Conservation (phyloP, 2,797 vertebrate genomes). For the Chelmon rostratus region DNA sequence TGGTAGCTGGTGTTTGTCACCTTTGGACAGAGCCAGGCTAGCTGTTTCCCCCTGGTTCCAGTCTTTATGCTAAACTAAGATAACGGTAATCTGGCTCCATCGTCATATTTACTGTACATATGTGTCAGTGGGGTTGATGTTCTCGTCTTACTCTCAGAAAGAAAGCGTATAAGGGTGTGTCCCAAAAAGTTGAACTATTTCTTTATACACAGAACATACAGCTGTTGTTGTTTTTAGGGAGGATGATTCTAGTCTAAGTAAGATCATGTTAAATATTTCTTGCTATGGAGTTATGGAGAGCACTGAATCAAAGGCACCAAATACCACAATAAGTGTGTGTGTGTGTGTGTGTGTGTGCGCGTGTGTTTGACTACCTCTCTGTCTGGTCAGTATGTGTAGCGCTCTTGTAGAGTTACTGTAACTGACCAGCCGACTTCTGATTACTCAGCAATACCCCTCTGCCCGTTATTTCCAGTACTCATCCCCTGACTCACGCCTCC, state of each 20-base stretch:
- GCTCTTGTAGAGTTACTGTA: slow-evolving; percentile 80
- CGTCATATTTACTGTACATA: neutral
- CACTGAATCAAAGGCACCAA: slow-evolving; percentile 35
- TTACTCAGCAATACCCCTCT: slow-evolving; percentile 78
- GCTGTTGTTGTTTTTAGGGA: neutral
- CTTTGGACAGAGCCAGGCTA: neutral
- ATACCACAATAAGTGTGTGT: slow-evolving; percentile 41
- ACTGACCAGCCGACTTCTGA: slow-evolving; percentile 62
- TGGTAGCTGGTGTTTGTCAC: neutral
- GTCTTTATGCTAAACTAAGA: no score
- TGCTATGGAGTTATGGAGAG: slow-evolving; percentile 9
- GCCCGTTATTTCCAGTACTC: slow-evolving; percentile 63
- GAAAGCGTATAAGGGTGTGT: neutral
- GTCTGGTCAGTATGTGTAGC: slow-evolving; percentile 59
- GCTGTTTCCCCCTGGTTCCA: no score
- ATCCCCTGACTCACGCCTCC: slow-evolving; percentile 76
- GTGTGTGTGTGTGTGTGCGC: slow-evolving; percentile 22
- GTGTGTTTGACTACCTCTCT: slow-evolving; percentile 31
- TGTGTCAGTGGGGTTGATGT: neutral
- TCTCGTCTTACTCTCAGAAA: no score
- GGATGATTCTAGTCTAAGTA: neutral
- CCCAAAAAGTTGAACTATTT: neutral
- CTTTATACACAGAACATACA: slow-evolving; percentile 4
- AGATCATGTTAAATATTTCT: slow-evolving; percentile 18
- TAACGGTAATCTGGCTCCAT: no score